These are phyloP conservation scores for Semotilus atromaculatus DNA, from an alignment of 2,797 vertebrate species.

Conservation along the genomic window DNA sequence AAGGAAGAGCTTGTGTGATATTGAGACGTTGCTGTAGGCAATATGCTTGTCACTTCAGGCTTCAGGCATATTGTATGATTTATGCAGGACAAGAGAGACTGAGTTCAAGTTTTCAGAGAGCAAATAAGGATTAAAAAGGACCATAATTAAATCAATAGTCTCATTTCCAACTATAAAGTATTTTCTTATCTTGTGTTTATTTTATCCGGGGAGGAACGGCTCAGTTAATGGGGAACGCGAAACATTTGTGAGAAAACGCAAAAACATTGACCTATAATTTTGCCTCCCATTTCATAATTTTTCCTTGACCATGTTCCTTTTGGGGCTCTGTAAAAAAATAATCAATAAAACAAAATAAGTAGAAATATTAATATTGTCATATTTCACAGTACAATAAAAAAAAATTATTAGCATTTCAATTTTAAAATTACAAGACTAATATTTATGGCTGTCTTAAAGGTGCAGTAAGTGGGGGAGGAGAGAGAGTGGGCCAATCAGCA, in stretches of 20 bases:
- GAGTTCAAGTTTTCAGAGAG: conserved; percentile 64
- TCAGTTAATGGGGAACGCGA: neutral
- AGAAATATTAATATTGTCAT: too few relatives aligned
- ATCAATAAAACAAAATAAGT: too few relatives aligned
- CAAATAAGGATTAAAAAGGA: conserved; percentile 67
- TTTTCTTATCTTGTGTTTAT: conserved; percentile 62
- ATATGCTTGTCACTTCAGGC: conserved; percentile 65
- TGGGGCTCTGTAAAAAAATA: too few relatives aligned
- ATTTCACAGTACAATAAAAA: too few relatives aligned
- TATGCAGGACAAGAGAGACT: conserved; percentile 60
- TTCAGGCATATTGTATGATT: conserved; percentile 69
- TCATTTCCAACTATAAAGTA: conserved; percentile 74
- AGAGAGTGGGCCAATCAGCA: neutral
- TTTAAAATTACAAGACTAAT: neutral
- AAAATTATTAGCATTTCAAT: too few relatives aligned
- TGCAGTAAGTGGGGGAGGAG: neutral
- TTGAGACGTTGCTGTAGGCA: conserved; percentile 72
- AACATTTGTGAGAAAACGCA: too few relatives aligned
- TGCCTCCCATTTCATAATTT: too few relatives aligned
- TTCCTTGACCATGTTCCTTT: too few relatives aligned
- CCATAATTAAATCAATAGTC: conserved; percentile 79
- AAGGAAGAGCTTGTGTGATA: conserved; percentile 37
- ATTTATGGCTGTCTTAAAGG: neutral
- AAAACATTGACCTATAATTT: too few relatives aligned
- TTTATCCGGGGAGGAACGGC: neutral